Evolutionary conservation across 1,140 invertebrate species (phyloP).

Genomic region (Mamestra configurata): DNA sequence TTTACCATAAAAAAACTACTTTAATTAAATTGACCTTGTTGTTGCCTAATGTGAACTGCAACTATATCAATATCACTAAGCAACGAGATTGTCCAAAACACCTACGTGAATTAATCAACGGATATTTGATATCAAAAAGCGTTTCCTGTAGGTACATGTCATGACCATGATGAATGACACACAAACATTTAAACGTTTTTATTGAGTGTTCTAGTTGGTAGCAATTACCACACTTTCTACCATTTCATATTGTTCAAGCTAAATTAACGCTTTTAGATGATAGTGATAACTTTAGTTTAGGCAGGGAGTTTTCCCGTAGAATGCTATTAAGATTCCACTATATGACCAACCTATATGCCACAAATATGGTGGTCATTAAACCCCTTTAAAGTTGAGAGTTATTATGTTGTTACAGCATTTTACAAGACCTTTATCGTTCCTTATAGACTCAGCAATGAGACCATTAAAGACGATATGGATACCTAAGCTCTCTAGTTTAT

Average conservation of each 20-base stretch:
- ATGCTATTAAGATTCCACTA: too few relatives aligned
- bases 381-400: too few relatives aligned
- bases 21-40: too few relatives aligned
- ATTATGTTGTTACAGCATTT: too few relatives aligned
- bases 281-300: not conserved
- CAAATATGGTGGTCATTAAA: too few relatives aligned
- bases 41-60: too few relatives aligned
- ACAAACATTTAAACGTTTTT: conserved; percentile 4
- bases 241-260: not conserved
- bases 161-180: not conserved
- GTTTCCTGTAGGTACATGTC: not conserved
- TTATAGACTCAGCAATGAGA: too few relatives aligned
- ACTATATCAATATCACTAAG: not conserved
- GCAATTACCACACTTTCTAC: conserved; percentile 23
- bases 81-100: not conserved
- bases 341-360: too few relatives aligned
- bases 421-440: too few relatives aligned
- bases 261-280: not conserved
- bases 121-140: not conserved
- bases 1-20: too few relatives aligned
- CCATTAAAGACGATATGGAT: too few relatives aligned
- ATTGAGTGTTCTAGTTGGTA: conserved; percentile 9
- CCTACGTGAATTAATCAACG: not conserved
- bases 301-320: not conserved
- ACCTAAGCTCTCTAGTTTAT: too few relatives aligned